Base-by-base conservation (phyloP, 2,113 vertebrate genomes). In the Neolamprologus cancellatus region DNA sequence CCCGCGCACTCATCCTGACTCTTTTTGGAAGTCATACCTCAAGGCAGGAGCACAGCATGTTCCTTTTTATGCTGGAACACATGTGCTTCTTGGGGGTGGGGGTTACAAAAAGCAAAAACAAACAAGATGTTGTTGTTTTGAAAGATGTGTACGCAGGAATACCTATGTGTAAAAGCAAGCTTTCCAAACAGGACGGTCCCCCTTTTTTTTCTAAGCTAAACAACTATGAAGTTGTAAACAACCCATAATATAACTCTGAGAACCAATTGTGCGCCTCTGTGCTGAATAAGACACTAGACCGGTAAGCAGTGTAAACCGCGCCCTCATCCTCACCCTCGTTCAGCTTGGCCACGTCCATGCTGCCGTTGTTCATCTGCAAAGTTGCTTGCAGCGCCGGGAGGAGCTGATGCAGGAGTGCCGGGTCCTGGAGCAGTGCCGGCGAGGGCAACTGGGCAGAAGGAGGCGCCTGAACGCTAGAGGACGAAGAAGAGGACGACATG, bases 331-430 rank as follows among this genome's bases (percentile, higher is more conserved):
- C 96, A 99, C 99, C 98, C 96, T 99, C 99, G 83, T 99, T 99
- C 94, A 99, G 98, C 96, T 99, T 99, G 61, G 97, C 97, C 97
- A 99, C 97, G 95, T 99, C 99, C 96, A 99, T 97, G 71, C 95
- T 98, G 95, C 98, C 97, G 94, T 98, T 99, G 96, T 98, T 99
- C 95, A 99, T 97, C 95, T 99, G 99, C 94, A 99, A 96, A 3
- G 98, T 98, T 28, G 98, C 98, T 96, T 99, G 98, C 90, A 99
- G 96, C 59, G 98, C 98, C 61, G 98, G 99, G 84, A 99, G 97
- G 79, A 99, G 96, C 95, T 99, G 98, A 91, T 98, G 97, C 90
- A 99, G 97, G 81, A 99, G 97, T 74, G 98, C 98, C n/a, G 98
- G 98, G 94, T 99, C 99, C 96, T 99, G 99, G 89, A 99, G 97